Evolutionary conservation across 2,888 invertebrate species (phyloP).

Genomic region (Hanleya hanleyi): DNA sequence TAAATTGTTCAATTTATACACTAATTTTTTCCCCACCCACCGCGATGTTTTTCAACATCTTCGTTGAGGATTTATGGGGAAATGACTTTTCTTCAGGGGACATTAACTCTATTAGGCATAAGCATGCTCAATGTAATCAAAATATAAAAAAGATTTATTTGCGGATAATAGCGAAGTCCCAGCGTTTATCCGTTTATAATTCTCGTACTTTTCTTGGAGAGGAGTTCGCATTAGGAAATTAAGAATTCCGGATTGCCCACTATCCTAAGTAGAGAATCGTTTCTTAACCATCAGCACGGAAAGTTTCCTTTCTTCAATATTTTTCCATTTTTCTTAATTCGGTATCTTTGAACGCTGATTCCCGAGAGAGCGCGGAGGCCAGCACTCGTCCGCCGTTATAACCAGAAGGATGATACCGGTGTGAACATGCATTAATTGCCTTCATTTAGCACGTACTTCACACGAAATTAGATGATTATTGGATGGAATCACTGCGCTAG

Average conservation of each 20-base stretch:
- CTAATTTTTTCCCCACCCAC: too few relatives aligned
- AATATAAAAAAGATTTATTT: not conserved
- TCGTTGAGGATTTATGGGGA: not conserved
- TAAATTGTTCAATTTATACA: too few relatives aligned
- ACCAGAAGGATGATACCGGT: not conserved
- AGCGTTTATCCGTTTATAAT: not conserved
- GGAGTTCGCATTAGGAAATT: not conserved
- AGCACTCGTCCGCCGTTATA: not conserved
- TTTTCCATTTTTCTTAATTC: not conserved
- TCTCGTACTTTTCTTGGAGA: not conserved
- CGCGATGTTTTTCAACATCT: too few relatives aligned
- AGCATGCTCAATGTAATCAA: not conserved
- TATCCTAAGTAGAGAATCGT: too few relatives aligned
- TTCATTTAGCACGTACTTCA: constrained; percentile 10
- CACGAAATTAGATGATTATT: constrained; percentile 10
- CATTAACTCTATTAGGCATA: not conserved
- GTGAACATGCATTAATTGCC: constrained; percentile 7
- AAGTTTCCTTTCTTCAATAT: not conserved
- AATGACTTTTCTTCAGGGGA: not conserved
- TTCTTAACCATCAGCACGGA: not conserved
- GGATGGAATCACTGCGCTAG: not conserved
- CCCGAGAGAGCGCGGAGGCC: not conserved
- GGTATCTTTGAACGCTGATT: not conserved
- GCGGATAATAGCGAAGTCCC: not conserved
- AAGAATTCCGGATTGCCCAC: not conserved